Percentiles rank a stretch among this genome's conserved stretches.
Conservation (phyloP, 2,797 vertebrate species). For the Falco berigora region DNA sequence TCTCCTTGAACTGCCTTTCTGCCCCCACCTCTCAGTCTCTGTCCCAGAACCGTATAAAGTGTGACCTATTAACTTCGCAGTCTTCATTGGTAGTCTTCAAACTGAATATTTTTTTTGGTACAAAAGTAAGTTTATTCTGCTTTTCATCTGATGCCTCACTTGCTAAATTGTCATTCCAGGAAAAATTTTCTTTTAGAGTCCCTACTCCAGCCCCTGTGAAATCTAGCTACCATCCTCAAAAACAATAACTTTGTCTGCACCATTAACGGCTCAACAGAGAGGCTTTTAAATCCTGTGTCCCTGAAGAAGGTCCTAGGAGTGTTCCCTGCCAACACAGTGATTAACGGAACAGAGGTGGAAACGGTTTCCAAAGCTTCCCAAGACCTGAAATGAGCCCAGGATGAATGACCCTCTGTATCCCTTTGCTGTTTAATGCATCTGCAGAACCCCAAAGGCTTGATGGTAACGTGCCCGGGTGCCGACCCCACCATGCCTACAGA, state of each 20-base stretch:
- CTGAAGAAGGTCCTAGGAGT: neutral
- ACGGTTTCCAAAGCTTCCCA: neutral
- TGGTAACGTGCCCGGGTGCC: fast-evolving
- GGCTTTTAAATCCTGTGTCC: neutral
- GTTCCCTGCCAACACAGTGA: neutral
- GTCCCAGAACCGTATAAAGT: neutral
- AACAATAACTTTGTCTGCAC: neutral
- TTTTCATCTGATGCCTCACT: neutral
- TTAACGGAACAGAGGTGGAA: neutral
- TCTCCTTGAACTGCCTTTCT: neutral
- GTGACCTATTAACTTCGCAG: neutral
- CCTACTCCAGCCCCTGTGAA: neutral
- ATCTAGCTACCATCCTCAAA: neutral
- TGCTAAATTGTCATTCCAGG: neutral
- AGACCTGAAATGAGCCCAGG: neutral
- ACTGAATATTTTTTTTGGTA: neutral
- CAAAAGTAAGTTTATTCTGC: neutral
- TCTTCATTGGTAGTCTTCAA: neutral
- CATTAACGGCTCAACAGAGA: neutral
- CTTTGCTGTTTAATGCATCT: neutral
- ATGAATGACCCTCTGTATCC: neutral
- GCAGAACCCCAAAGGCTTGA: neutral
- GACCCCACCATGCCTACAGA: neutral
- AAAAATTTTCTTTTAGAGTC: neutral
- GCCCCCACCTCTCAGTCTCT: neutral